Percentiles rank a stretch among this genome's conserved stretches.
Evolutionary conservation across 2,797 vertebrate genomes (phyloP).

Genomic region (Chelon auratus): DNA sequence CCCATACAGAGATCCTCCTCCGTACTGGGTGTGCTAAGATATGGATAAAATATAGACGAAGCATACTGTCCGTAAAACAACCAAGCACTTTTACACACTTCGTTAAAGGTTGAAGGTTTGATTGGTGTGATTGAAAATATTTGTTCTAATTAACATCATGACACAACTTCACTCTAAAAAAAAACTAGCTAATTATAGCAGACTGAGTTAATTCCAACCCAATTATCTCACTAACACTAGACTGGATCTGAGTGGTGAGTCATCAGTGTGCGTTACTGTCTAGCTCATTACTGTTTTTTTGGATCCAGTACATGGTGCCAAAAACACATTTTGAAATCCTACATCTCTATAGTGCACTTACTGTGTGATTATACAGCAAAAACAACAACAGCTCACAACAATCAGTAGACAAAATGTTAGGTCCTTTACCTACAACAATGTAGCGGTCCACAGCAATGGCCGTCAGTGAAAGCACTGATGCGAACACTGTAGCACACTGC

Average conservation of each 20-base stretch:
- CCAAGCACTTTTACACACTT: too few species aligned
- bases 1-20: constrained; percentile 80
- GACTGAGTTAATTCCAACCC: too few species aligned
- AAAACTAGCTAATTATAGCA: too few species aligned
- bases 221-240: too few species aligned
- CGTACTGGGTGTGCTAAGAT: constrained; percentile 82
- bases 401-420: not conserved
- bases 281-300: not conserved
- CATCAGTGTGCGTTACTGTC: not conserved
- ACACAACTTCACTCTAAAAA: too few species aligned
- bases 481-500: constrained; percentile 86
- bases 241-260: not conserved
- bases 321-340: not conserved
- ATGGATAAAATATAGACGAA: not conserved
- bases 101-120: too few species aligned
- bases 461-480: constrained; percentile 86
- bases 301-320: not conserved
- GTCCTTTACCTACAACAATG: constrained; percentile 80
- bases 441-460: constrained; percentile 89
- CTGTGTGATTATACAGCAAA: not conserved
- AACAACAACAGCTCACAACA: too few species aligned
- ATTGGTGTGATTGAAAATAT: too few species aligned
- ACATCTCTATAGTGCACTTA: not conserved
- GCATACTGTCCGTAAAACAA: not conserved
- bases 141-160: too few species aligned